Conservation (phyloP, 2,888 invertebrate genomes). For the Rhagium mordax region DNA sequence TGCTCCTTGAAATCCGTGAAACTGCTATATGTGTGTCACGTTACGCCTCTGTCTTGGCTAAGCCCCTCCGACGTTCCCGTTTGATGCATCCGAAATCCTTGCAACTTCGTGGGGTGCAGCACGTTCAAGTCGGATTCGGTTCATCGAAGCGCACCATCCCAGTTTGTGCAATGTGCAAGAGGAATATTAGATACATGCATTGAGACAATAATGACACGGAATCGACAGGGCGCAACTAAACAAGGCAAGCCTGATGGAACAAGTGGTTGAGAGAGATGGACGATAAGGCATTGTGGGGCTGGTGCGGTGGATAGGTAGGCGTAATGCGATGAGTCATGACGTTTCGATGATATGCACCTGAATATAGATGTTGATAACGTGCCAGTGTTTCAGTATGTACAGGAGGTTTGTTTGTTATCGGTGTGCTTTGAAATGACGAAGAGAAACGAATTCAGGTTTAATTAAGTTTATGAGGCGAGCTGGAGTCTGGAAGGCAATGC, state of each 20-base stretch:
- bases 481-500: too few relatives aligned
- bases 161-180: slow-evolving; percentile 9
- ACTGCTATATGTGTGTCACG: not conserved
- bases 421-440: not conserved
- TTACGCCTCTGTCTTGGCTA: not conserved
- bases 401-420: not conserved
- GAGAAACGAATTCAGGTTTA: not conserved
- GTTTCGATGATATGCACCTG: not conserved
- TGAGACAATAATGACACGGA: slow-evolving; percentile 7
- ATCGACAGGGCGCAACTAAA: slow-evolving; percentile 5
- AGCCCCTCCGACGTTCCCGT: not conserved
- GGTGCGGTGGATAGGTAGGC: not conserved
- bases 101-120: slow-evolving; percentile 12
- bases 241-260: not conserved
- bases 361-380: not conserved
- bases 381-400: not conserved
- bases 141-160: slow-evolving; percentile 8
- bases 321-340: not conserved
- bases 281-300: not conserved
- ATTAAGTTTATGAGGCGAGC: not conserved
- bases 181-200: slow-evolving; percentile 20
- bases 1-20: too few relatives aligned
- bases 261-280: not conserved
- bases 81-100: slow-evolving; percentile 13
- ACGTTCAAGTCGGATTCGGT: slow-evolving; percentile 20